Conservation (phyloP, 2,888 invertebrate species). For the Vannuccia rotundouncinata region DNA sequence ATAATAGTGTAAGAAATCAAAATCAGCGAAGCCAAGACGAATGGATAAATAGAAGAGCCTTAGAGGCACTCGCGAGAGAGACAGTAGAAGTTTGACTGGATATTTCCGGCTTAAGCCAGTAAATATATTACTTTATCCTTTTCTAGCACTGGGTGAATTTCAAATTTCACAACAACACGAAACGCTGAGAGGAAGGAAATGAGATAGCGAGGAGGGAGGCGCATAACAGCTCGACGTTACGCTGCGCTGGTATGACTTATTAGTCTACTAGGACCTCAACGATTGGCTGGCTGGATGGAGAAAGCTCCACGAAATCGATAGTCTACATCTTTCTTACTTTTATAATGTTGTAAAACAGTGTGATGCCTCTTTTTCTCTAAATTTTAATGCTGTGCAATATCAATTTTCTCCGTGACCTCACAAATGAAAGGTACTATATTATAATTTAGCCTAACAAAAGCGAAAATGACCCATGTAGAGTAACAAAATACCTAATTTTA, state of each 20-base stretch:
- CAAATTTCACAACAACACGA: background rate
- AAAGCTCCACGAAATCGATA: background rate
- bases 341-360: background rate
- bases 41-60: too few species aligned
- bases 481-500: too few species aligned
- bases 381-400: too few species aligned
- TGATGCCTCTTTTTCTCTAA: background rate
- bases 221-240: background rate
- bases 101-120: background rate
- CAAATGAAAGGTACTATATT: too few species aligned
- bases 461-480: too few species aligned
- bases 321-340: background rate
- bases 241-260: background rate
- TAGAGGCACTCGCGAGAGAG: background rate
- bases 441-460: background rate
- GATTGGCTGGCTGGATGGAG: background rate
- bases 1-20: too few species aligned
- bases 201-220: background rate
- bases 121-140: background rate
- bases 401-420: too few species aligned
- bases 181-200: background rate
- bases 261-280: background rate
- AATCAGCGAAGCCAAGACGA: too few species aligned
- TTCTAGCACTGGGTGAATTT: background rate
- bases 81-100: background rate